Evolutionary conservation across 2,888 invertebrate genomes (phyloP), one percentile per base, ranked within the genome.

Genomic region (Amblyjoppa proteus): DNA sequence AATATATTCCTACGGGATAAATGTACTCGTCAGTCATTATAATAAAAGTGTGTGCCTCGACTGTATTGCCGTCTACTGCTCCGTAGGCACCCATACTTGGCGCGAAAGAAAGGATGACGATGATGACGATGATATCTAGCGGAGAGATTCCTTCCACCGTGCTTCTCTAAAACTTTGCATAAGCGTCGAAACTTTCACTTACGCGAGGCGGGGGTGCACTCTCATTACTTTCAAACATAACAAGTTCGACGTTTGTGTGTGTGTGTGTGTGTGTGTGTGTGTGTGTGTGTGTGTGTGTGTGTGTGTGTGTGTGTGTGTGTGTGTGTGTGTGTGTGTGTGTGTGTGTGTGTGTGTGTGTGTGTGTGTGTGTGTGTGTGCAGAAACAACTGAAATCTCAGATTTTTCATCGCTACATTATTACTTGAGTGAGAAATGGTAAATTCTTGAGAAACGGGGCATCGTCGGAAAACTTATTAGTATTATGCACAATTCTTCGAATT

Each of bases 131-230:
- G 66, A 80, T 58, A 66, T 80, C 75, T 80, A 76, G 41, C 61
- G 16, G 25, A 81, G 73, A 79, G 49, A 38, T 64, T 83, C 69
- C n/a, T 70, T 41, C 31, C 45, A 31, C 53, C 41, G 61, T 68
- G 38, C 61, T 64, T 76, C 56, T 79, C 41, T 80, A 58, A 71
- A 77, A 84, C 84, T 81, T 84, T 80, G 84, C 81, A 81, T 81
- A 84, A 81, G 61, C 77, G 31, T 34, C 80, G 70, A 64, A 51
- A 84, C 77, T 84, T 84, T 84, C 77, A 81, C 84, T 81, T 45
- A 71, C 41, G 31, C 51, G 81, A 77, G 75, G 53, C 49, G 79
- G 75, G 75, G 68, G 4, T 34, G 34, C 49, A 75, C 41, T 77
- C 76, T 81, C 76, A 66, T 84, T 81, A 76, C 76, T 84, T 81